phyloP scores from a whole-genome alignment of 2,797 vertebrate genomes.

The Darevskia nairensis region DNA sequence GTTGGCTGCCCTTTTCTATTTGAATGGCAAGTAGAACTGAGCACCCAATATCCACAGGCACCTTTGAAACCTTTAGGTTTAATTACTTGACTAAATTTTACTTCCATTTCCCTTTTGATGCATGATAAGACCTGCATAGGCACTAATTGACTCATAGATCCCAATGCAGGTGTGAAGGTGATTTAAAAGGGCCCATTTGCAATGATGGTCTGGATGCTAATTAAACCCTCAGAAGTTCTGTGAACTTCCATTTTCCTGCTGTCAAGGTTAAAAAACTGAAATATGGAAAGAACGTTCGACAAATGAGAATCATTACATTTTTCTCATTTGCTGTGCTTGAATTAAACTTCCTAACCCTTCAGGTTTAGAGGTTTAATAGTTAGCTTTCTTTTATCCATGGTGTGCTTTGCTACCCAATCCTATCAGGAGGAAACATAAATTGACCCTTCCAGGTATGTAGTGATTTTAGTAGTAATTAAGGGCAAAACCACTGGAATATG shows the following conservation, averaged over 20 bases:
- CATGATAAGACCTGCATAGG: background rate
- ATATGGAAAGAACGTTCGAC: background rate
- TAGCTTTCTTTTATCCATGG: background rate
- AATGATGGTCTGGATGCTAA: slow-evolving; percentile 20
- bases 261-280: background rate
- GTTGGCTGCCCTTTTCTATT: background rate
- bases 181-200: background rate
- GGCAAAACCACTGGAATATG: background rate
- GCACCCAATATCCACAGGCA: background rate
- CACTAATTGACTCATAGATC: slow-evolving; percentile 16
- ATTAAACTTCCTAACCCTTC: slow-evolving; percentile 25
- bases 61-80: background rate
- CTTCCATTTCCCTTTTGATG: background rate
- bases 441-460: background rate
- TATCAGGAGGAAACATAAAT: background rate
- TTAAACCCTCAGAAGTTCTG: background rate
- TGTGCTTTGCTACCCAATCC: background rate
- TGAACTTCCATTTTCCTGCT: background rate
- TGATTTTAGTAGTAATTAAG: background rate
- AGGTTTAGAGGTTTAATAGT: background rate
- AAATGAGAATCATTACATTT: slow-evolving; percentile 4
- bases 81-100: background rate
- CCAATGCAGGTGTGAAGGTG: background rate
- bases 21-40: background rate
- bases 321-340: background rate